Conservation (phyloP, 1,140 invertebrate genomes). For the Penaeus chinensis region DNA sequence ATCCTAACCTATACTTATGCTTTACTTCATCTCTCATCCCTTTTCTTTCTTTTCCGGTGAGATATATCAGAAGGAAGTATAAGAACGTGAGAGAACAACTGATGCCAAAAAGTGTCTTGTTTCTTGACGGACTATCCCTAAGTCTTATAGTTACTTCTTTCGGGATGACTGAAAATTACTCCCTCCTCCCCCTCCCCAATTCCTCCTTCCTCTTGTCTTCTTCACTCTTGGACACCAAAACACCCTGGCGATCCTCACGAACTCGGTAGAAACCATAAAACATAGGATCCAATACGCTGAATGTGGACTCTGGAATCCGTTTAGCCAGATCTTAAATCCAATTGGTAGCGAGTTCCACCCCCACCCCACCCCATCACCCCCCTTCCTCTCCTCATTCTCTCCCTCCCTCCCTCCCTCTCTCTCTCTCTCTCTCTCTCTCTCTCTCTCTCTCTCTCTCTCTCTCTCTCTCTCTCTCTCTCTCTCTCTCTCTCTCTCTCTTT, state of each 20-base stretch:
- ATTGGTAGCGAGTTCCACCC: conserved; percentile 48
- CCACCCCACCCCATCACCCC: background rate
- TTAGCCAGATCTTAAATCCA: conserved; percentile 57
- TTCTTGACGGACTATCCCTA: too few relatives aligned
- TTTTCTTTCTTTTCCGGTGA: too few relatives aligned
- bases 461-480: background rate
- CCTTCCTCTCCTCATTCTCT: too few relatives aligned
- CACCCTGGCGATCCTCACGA: conserved; percentile 28
- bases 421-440: background rate
- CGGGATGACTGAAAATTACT: background rate
- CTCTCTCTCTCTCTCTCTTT: background rate
- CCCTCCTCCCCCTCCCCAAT: background rate
- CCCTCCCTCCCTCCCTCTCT: too few relatives aligned
- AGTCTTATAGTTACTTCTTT: too few relatives aligned
- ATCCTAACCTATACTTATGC: too few relatives aligned
- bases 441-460: too few relatives aligned
- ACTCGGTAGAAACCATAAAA: conserved; percentile 48
- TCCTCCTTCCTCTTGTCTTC: background rate
- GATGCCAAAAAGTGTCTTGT: too few relatives aligned
- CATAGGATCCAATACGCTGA: conserved; percentile 46
- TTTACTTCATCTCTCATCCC: too few relatives aligned
- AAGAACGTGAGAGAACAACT: too few relatives aligned
- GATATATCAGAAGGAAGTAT: too few relatives aligned
- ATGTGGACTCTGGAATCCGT: conserved; percentile 58
- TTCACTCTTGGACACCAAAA: background rate